phyloP scores from a whole-genome alignment of 2,888 invertebrate genomes.

The Nephrotoma appendiculata region DNA sequence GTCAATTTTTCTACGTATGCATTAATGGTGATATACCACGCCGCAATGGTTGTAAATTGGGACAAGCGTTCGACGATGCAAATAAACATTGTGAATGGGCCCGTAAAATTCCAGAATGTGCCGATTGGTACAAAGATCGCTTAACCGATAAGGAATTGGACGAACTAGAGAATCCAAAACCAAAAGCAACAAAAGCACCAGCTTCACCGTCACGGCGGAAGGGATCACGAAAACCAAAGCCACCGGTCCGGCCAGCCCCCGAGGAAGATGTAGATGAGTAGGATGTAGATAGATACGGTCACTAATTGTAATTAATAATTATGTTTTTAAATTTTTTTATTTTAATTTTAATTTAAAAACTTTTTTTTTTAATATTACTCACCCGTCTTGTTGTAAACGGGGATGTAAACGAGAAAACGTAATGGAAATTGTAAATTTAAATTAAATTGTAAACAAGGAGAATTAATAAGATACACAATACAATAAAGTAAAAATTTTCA shows the following conservation, averaged over 20 bases:
- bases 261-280: slow-evolving; percentile 17
- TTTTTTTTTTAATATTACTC: not conserved
- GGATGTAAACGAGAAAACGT: not conserved
- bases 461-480: not conserved
- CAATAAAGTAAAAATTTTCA: not conserved
- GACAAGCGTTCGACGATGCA: slow-evolving; percentile 76
- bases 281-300: not conserved
- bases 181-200: slow-evolving; percentile 43
- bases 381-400: not conserved
- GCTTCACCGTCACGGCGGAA: slow-evolving; percentile 25
- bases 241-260: slow-evolving; percentile 9
- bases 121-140: slow-evolving; percentile 79
- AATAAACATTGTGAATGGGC: slow-evolving; percentile 73
- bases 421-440: not conserved
- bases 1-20: slow-evolving; percentile 85
- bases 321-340: not conserved
- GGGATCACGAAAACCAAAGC: slow-evolving; percentile 18
- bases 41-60: slow-evolving; percentile 74
- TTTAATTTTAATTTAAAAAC: not conserved
- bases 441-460: not conserved
- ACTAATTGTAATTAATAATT: not conserved
- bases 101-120: slow-evolving; percentile 75
- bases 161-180: slow-evolving; percentile 61
- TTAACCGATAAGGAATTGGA: slow-evolving; percentile 66
- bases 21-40: slow-evolving; percentile 76